phyloP scores from a whole-genome alignment of 2,797 vertebrate genomes.

The Okamejei kenojei region DNA sequence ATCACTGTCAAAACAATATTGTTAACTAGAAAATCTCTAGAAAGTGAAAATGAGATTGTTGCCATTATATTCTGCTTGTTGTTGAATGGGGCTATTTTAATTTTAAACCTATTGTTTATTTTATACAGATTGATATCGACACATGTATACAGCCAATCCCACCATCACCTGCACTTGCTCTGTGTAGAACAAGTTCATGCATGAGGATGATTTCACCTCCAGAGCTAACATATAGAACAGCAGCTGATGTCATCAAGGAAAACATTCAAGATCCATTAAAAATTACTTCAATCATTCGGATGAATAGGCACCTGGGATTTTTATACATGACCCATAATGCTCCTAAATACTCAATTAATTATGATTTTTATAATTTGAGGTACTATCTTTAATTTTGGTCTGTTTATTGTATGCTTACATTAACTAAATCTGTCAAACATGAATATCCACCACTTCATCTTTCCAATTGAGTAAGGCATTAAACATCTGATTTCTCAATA shows the following conservation, averaged over 20 bases:
- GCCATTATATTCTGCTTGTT: not conserved
- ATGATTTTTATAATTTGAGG: conserved; percentile 61
- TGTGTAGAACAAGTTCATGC: conserved; percentile 45
- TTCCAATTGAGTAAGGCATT: not conserved
- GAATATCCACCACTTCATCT: too few species aligned
- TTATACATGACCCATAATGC: conserved; percentile 59
- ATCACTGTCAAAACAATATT: not conserved
- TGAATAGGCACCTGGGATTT: conserved; percentile 63
- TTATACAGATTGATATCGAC: conserved; percentile 44
- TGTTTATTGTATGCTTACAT: conserved; percentile 33
- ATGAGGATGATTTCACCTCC: conserved; percentile 40
- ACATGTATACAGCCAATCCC: conserved; percentile 43
- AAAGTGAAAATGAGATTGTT: not conserved
- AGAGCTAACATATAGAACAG: conserved; percentile 46
- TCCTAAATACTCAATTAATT: conserved; percentile 58
- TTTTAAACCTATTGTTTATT: conserved; percentile 33
- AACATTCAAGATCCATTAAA: conserved; percentile 54
- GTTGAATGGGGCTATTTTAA: not conserved
- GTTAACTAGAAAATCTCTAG: not conserved
- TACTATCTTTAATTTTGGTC: conserved; percentile 47
- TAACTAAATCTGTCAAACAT: not conserved
- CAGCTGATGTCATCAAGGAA: conserved; percentile 58
- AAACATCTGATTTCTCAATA: not conserved
- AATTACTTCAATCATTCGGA: conserved; percentile 56
- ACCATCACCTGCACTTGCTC: conserved; percentile 47